These are phyloP conservation scores for Typhlichthys subterraneus DNA, from an alignment of 2,797 vertebrate species.

Conservation along the genomic window DNA sequence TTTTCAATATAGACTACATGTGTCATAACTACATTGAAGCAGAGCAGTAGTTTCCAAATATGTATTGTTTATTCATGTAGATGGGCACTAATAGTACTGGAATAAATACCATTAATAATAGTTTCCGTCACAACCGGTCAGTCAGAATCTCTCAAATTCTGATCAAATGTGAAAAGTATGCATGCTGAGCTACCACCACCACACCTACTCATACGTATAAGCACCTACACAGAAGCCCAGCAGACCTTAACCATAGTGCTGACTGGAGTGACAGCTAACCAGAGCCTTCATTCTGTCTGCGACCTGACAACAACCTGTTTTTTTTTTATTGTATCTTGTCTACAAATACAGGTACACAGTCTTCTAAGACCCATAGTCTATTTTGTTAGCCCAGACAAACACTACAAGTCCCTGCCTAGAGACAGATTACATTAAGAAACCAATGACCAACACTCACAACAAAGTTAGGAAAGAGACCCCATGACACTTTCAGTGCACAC, in stretches of 20 bases:
- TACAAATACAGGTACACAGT: too few species aligned
- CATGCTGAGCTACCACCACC: slow-evolving; percentile 20
- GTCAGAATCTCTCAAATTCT: slow-evolving; percentile 50
- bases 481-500: slow-evolving; percentile 38
- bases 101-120: too few species aligned
- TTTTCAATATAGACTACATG: too few species aligned
- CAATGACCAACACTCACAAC: slow-evolving; percentile 20
- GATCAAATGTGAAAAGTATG: slow-evolving; percentile 29
- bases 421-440: neutral
- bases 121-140: neutral
- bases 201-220: slow-evolving; percentile 19
- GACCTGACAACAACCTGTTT: neutral
- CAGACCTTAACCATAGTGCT: slow-evolving; percentile 15
- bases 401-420: too few species aligned
- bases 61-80: too few species aligned
- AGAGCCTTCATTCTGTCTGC: neutral
- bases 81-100: too few species aligned
- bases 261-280: neutral
- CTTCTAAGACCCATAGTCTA: too few species aligned
- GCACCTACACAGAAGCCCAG: slow-evolving; percentile 20
- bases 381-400: too few species aligned
- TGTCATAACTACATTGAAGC: too few species aligned
- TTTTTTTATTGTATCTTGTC: too few species aligned
- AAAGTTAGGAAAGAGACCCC: slow-evolving; percentile 9
- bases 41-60: too few species aligned